These are phyloP conservation scores for Dendroctonus valens DNA, from an alignment of 1,140 invertebrate species.

Conservation along the genomic window DNA sequence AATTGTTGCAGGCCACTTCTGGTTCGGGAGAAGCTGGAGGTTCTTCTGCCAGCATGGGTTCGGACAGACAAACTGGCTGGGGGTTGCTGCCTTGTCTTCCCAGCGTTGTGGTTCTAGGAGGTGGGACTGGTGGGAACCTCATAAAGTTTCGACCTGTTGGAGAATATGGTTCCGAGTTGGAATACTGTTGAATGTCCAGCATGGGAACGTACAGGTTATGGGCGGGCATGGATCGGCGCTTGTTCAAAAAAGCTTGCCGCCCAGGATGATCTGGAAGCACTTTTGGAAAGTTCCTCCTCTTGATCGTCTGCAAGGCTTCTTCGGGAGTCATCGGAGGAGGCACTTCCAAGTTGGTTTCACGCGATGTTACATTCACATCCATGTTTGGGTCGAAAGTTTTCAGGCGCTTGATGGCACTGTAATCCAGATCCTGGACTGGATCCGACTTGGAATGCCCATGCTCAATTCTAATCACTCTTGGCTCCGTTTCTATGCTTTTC, in stretches of 20 bases:
- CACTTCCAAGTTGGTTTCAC: conserved; percentile 52
- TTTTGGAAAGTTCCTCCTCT: conserved; percentile 76
- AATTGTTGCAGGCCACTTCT: conserved; percentile 53
- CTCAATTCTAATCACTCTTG: conserved; percentile 54
- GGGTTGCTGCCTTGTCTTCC: conserved; percentile 51
- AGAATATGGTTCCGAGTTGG: conserved; percentile 50
- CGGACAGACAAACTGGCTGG: conserved; percentile 45
- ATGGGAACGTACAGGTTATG: conserved; percentile 51
- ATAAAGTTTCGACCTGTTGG: conserved; percentile 42
- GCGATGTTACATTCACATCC: conserved; percentile 74
- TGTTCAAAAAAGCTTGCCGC: conserved; percentile 48
- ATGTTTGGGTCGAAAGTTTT: conserved; percentile 54
- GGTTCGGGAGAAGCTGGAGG: conserved; percentile 48
- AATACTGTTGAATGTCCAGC: conserved; percentile 40
- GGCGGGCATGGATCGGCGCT: conserved; percentile 57
- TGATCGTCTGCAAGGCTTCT: conserved; percentile 70
- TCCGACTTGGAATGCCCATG: conserved; percentile 75
- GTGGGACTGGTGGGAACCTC: conserved; percentile 62
- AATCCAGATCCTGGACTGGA: conserved; percentile 59
- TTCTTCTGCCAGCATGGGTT: conserved; percentile 52
- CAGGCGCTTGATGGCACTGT: conserved; percentile 43
- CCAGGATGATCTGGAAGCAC: conserved; percentile 72
- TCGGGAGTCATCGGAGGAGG: conserved; percentile 58
- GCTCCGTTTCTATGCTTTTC: conserved; percentile 39
- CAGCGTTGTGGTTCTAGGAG: conserved; percentile 61